Evolutionary conservation across 2,888 invertebrate species (phyloP), one percentile per base, ranked within the genome.

Genomic region (Listrodromus nycthemerus): DNA sequence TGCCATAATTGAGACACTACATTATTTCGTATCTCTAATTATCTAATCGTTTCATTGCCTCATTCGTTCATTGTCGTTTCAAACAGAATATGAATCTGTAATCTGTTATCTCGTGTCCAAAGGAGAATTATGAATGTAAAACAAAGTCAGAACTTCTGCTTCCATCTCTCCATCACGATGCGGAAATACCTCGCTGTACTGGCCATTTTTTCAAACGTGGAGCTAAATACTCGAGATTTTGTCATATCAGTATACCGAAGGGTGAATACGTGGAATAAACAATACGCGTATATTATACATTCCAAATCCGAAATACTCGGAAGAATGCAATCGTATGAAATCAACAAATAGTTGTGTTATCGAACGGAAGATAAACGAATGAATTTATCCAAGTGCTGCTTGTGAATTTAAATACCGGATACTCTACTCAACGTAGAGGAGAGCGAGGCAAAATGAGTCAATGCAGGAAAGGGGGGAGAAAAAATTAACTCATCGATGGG

Each of bases 71-170:
- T 16, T 50, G 48, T 50, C 21, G 61, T 48, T 70, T 69, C 69
- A 70, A 61, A 19, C 50, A 61, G 67, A 61, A 69, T 70, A 78
- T 74, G 77, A 70, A 50, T 78, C 67, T 50, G 67, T 80, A 67
- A 80, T 74, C n/a, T n/a, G 48, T 74, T 48, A 10, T 10, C 67
- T 33, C n/a, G 48, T 30, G 65, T 27, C 55, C 41, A 55, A 75
- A 74, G 48, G 61, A 30, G 75, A 50, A 67, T 74, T 33, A 66
- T 55, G 55, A 67, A 80, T 80, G 27, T 69, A 58, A 63, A 80
- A 80, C 70, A 16, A 69, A 63, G 41, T 75, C 10, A 16, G 69
- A n/a, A 21, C 45, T 52, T 50, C 74, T 63, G 63, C 63, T 2
- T 16, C 19, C 10, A 27, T 55, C 48, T 16, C 16, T n/a, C 45